Base-by-base conservation (phyloP, 2,888 invertebrate species). In the Pheosia tremula region DNA sequence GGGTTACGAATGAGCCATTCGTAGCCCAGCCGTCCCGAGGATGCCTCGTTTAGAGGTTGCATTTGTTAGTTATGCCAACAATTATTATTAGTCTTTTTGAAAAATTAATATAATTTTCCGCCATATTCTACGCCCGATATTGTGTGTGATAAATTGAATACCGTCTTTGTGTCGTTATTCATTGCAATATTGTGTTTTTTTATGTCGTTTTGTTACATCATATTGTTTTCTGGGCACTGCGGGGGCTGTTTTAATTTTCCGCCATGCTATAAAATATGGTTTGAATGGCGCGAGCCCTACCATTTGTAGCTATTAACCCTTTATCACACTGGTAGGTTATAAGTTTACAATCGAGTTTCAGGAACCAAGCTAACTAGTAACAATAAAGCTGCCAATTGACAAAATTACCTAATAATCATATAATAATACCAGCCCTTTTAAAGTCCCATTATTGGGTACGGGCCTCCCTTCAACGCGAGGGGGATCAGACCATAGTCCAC, bases 191-290 rank as follows among this genome's bases (percentile, higher is more conserved):
- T 81, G 81, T 82, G 72, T 80, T 83, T 82, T 80, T 76, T 74
- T 69, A 75, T 82, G 24, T 82, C 79, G 82, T 82, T 85, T 76
- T 65, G 69, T 73, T 77, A 77, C 77, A 79, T 81, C 80, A 75
- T 81, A 80, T 82, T 83, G 81, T 84, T 79, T 79, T 76, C 74
- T 74, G 74, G 67, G 71, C 73, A 77, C 84, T 71, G 71, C 80
- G 82, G 85, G 85, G 67, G 78, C 75, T 75, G 71, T 81, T 88
- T 87, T 87, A 88, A 88, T 88, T 88, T 87, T 83, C 86, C 85
- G 87, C 83, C 71, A 82, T 78, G 76, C 76, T 84, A 80, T 77
- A 79, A 84, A 83, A 84, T 83, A 79, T 74, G 71, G 75, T 80
- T 77, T 72, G 69, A 80, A 78, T 68, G 63, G 66, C 66, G 74